Evolutionary conservation across 2,797 vertebrate genomes (phyloP), one percentile per base, ranked within the genome.

Genomic region (Chanos chanos): DNA sequence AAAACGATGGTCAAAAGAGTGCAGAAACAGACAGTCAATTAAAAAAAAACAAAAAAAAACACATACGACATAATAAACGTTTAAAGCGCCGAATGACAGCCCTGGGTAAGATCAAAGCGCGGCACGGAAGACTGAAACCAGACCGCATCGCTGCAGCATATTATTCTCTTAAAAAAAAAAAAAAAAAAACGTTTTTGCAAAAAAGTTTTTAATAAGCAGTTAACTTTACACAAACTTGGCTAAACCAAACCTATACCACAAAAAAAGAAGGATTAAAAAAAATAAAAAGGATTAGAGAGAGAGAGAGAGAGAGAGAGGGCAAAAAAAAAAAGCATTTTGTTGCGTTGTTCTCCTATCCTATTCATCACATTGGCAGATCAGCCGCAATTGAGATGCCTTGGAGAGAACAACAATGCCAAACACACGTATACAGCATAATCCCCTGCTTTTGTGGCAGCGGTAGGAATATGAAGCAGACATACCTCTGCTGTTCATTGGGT

Each of bases 401-500:
- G 13, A 43, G 40, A 16, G 5, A 60, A 49, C 51, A 31, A 41
- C 12, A 28, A 15, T 39, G 60, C 60, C 41, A 60, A 31, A 6
- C 15, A 15, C 43, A 50, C 55, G 22, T n/a, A 7, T 24, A 10
- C 13, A 5, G 18, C 37, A 53, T 56, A 64, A 61, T 41, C 31
- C 22, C 34, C 64, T 9, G 13, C 50, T 56, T 51, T 37, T 13
- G 16, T 24, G 33, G 21, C n/a, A 52, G 27, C n/a, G n/a, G n/a
- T n/a, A n/a, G 45, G 21, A 61, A 60, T 40, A 44, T 43, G 57
- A 47, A 22, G 21, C 41, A 40, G 74, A 77, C 78, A 10, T 76
- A 80, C 76, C 74, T 81, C 72, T 72, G 71, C 66, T 68, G 51
- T 64, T 68, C 72, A 77, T 77, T 71, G 72, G 74, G 75, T 80